Percentiles rank a stretch among this genome's conserved stretches.
phyloP scores from a whole-genome alignment of 1,140 invertebrate genomes.

The Glomeris maerens region DNA sequence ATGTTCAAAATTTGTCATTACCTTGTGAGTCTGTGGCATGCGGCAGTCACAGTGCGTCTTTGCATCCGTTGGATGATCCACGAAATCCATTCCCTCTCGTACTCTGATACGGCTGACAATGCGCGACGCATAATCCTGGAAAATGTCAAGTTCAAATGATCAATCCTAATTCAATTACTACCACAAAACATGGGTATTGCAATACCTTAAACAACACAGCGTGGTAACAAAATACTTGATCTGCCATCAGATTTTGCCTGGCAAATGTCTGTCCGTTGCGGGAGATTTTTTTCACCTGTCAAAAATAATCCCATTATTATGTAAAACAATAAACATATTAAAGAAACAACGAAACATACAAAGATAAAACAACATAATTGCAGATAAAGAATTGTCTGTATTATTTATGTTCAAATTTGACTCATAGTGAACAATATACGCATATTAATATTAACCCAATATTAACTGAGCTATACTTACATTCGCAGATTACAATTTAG shows the following conservation, averaged over 20 bases:
- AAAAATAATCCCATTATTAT: too few species aligned
- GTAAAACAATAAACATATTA: too few species aligned
- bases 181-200: slow-evolving; percentile 11
- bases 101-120: slow-evolving; percentile 2
- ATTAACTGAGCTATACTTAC: too few species aligned
- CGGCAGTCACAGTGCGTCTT: slow-evolving; percentile 21
- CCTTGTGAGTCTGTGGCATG: slow-evolving; percentile 18
- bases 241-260: slow-evolving; percentile 61
- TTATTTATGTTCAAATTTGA: not conserved
- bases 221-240: slow-evolving; percentile 82
- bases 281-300: slow-evolving; percentile 52
- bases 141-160: too few species aligned
- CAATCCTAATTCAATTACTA: slow-evolving; percentile 4
- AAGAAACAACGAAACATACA: slow-evolving; percentile 17
- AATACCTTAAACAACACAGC: slow-evolving; percentile 55
- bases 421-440: not conserved
- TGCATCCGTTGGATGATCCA: slow-evolving; percentile 1
- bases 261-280: slow-evolving; percentile 56
- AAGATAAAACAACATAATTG: not conserved
- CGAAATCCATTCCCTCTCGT: not conserved
- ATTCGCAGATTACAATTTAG: too few species aligned
- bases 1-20: slow-evolving; percentile 8
- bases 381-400: not conserved
- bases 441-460: too few species aligned
- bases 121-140: not conserved